Percentiles rank a stretch among this genome's conserved stretches.
Conservation (phyloP, 2,797 vertebrate genomes). For the Mus caroli region DNA sequence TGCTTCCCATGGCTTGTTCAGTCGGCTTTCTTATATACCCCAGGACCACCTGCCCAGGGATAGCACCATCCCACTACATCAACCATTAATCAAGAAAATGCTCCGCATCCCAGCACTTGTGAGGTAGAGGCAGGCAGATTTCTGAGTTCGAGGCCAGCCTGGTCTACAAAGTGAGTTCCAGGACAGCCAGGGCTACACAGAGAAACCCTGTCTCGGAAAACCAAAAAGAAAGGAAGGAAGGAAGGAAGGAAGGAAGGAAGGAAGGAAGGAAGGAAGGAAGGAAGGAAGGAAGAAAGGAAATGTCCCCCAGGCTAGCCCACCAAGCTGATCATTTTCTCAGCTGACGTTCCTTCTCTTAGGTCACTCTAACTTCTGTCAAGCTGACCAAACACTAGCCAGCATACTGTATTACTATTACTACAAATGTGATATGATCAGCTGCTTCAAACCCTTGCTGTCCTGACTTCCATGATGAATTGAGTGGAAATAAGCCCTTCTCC, state of each 20-base stretch:
- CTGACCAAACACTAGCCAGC: neutral
- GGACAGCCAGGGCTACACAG: no score
- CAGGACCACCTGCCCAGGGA: neutral
- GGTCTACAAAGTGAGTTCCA: no score
- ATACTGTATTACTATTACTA: neutral
- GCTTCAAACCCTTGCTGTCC: neutral
- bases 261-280: no score
- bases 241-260: no score
- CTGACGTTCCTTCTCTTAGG: neutral
- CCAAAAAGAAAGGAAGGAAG: no score
- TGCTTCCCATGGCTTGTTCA: neutral
- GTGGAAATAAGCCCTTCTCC: neutral
- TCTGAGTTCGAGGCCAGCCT: no score
- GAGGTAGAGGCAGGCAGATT: no score
- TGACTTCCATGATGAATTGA: neutral
- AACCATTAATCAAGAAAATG: neutral
- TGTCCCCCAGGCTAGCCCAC: neutral
- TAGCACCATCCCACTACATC: neutral
- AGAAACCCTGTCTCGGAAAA: no score
- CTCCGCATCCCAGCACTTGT: no score
- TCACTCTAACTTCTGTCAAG: neutral
- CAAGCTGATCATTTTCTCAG: neutral
- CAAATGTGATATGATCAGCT: neutral
- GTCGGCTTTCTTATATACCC: neutral
- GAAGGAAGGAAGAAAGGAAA: no score